Conservation (phyloP, 2,113 vertebrate species). For the Telmatochromis sp. region DNA sequence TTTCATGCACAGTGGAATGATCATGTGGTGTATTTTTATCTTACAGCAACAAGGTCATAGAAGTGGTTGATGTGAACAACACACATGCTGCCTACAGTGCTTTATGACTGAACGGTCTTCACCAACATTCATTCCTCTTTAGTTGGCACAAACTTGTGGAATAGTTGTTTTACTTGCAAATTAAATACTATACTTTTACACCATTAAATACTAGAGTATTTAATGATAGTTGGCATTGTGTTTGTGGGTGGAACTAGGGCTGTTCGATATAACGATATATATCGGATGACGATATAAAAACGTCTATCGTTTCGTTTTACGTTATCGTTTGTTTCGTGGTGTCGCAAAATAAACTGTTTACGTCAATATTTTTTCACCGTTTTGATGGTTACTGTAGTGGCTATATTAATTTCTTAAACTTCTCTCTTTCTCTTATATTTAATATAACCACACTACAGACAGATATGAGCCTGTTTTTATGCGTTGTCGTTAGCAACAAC, state of each 20-base stretch:
- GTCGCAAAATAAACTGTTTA: neutral
- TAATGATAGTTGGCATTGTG: neutral
- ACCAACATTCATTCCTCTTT: neutral
- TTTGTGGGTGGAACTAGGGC: neutral
- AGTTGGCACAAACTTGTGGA: neutral
- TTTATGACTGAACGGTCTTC: neutral
- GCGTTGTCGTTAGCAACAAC: neutral
- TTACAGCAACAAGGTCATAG: conserved; percentile 42
- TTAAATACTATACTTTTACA: neutral
- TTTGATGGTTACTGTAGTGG: neutral
- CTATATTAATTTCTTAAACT: neutral
- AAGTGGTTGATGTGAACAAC: neutral
- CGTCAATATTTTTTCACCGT: neutral
- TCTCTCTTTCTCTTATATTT: rapidly evolving
- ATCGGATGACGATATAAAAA: rapidly evolving
- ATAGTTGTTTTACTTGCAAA: neutral
- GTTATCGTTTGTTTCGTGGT: neutral
- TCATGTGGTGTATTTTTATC: neutral
- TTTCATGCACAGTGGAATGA: neutral
- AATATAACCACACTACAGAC: rapidly evolving
- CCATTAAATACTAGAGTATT: neutral
- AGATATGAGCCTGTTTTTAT: neutral
- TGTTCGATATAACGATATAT: neutral
- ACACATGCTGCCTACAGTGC: neutral
- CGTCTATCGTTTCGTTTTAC: neutral